Evolutionary conservation across 2,797 vertebrate genomes (phyloP).

Genomic region (Delichon dasypus): DNA sequence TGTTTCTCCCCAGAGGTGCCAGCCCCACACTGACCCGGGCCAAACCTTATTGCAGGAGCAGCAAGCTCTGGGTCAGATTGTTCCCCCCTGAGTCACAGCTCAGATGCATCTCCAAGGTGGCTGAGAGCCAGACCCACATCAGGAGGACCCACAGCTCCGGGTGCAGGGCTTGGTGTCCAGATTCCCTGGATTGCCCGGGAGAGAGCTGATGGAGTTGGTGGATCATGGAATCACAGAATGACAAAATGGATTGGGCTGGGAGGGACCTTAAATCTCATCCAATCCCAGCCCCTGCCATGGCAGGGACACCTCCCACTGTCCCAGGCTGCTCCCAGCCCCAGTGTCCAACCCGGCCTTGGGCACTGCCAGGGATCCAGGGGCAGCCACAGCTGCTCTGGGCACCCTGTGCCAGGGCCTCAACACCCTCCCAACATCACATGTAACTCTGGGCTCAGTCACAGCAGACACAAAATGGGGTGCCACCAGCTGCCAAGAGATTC

Average conservation of each 20-base stretch:
- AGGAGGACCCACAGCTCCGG: background rate
- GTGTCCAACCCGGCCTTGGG: too few relatives aligned
- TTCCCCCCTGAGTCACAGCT: background rate
- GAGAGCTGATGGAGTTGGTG: background rate
- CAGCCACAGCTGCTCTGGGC: too few relatives aligned
- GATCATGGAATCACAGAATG: background rate
- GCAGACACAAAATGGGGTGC: background rate
- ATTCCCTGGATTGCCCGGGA: background rate
- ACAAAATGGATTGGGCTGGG: background rate
- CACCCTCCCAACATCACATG: background rate
- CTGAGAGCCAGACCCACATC: background rate
- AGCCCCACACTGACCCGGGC: background rate
- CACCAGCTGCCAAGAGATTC: background rate
- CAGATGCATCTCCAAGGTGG: background rate
- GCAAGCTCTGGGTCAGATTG: background rate
- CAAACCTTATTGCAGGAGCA: background rate
- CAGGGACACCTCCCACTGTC: background rate
- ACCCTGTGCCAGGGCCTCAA: background rate
- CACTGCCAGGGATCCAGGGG: too few relatives aligned
- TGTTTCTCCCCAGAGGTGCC: background rate
- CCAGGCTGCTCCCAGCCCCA: too few relatives aligned
- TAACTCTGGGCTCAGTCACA: background rate
- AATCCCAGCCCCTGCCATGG: background rate
- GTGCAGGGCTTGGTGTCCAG: background rate
- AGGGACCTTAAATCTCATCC: background rate